Base-by-base conservation (phyloP, 2,888 invertebrate genomes). In the Latrodectus elegans region DNA sequence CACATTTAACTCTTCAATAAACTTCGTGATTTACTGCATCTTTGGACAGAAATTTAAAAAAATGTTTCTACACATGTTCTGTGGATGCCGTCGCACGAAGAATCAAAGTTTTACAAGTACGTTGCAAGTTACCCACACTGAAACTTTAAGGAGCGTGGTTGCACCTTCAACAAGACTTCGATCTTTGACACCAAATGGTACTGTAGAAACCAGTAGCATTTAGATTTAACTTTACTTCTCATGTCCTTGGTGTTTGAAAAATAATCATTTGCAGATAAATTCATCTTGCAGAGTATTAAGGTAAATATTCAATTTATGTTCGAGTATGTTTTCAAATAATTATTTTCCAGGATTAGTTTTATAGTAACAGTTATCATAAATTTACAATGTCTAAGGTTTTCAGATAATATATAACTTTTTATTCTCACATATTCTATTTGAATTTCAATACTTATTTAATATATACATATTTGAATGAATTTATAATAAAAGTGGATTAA, bases 1-100 rank as follows among this genome's bases (percentile, higher is more conserved):
- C 83, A 98, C 97, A 89, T 95, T 99, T 92, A 99, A 99, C 93
- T 98, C 98, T 91, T 97, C 98, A 92, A 96, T 98, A 89, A 99
- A 99, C 93, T 99, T 99, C 92, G 95, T 99, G 90, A 97, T 99
- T 91, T 99, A 99, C 93, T 98, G 98, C 90, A 98, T 98, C 90
- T 98, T 99, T 92, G 99, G 99, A 1, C 97, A 98, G 92, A 98
- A 99, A 92, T 99, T 99, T 93, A 96, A 97, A 92, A 94, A 96
- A 89, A 94, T 97, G 90, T 97, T 97, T 92, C 93, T 96, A 90
- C 94, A 95, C 22, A 90, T 90, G 84, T 89, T 90, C 91, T 92
- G 68, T n/a, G 92, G 89, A 91, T 91, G 84, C 10, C 68, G 88
- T 0, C 68, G 79, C 22, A 71, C 79, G 10, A 88, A 84, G 65